Evolutionary conservation across 2,888 invertebrate genomes (phyloP), one percentile per base, ranked within the genome.

Genomic region (Eupelmus urozonus): DNA sequence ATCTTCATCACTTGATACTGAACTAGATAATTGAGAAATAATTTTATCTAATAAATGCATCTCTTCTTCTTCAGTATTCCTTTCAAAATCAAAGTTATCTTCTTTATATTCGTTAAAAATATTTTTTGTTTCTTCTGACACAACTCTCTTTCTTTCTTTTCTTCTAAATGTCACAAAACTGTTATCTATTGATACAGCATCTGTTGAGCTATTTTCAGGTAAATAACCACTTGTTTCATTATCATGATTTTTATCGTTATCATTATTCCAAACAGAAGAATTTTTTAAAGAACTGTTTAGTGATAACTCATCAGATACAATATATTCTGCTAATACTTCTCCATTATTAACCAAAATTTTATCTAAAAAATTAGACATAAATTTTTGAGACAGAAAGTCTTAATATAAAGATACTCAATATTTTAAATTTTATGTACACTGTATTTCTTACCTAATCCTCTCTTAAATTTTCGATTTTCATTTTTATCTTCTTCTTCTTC

Each of bases 341-440:
- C 93, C 93, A 83, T 92, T 93, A 70, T 92, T 92, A 81, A 94
- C 88, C 83, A 94, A 84, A 82, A 94, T 90, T 90, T 92, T 93
- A 82, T 94, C 94, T 94, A 90, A 2, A 91, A 90, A 60, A 55
- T 23, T n/a, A n/a, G 20, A 53, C 2, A 20, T 20, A 53, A n/a
- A n/a, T n/a, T n/a, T n/a, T n/a, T n/a, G n/a, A n/a, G 16, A 53
- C n/a, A 45, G 9, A 45, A 9, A 34, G 34, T 34, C 9, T 34
- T 9, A 34, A 34, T 34, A n/a, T n/a, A 34, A 34, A 34, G 2
- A 9, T 45, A 45, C 9, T 45, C n/a, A n/a, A n/a, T n/a, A 45
- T 9, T 16, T 45, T 2, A 53, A 20, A 53, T 20, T 62, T 62
- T 42, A 34, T 1, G 42, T 66, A 51, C 34, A 80, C 79, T 77